A percentile compares a stretch with the other conserved stretches of the same genome.
phyloP scores from a whole-genome alignment of 1,140 invertebrate genomes.

The Dendroctonus ponderosae region DNA sequence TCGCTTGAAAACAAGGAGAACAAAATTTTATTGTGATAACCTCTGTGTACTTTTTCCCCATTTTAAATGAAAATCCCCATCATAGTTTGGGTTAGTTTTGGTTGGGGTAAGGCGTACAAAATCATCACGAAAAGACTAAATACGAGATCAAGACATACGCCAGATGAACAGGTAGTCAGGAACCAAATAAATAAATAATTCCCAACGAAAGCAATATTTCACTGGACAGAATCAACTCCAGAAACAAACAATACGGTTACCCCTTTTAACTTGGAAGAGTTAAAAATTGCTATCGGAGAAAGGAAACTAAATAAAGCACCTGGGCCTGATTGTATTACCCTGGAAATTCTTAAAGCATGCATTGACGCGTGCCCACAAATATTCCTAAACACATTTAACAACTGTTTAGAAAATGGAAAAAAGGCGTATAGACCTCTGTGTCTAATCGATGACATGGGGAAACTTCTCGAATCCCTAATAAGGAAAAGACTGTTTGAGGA shows the following conservation, averaged over 20 bases:
- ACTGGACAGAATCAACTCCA: not conserved
- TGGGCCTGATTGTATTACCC: constrained; percentile 38
- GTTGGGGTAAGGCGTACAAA: too few relatives aligned
- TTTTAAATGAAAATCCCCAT: too few relatives aligned
- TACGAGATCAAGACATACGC: not conserved
- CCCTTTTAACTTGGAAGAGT: constrained; percentile 31
- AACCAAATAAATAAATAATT: not conserved
- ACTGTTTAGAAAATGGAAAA: constrained; percentile 1
- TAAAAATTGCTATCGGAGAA: constrained; percentile 11
- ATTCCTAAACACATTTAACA: constrained; percentile 6
- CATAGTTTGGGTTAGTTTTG: too few relatives aligned
- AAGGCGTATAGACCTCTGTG: constrained; percentile 36
- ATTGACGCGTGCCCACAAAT: constrained; percentile 4
- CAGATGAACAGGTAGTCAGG: not conserved
- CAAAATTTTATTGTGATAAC: too few relatives aligned
- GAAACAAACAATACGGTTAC: not conserved
- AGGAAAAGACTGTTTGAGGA: constrained; percentile 14
- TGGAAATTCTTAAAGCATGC: constrained; percentile 26
- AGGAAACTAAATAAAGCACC: constrained; percentile 37
- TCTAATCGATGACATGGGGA: constrained; percentile 30
- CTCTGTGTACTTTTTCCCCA: too few relatives aligned
- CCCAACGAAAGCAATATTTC: not conserved
- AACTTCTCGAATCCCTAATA: constrained; percentile 35
- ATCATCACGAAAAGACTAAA: not conserved
- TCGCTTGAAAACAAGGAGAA: too few relatives aligned